phyloP scores from a whole-genome alignment of 1,140 invertebrate genomes.

The Apis cerana region DNA sequence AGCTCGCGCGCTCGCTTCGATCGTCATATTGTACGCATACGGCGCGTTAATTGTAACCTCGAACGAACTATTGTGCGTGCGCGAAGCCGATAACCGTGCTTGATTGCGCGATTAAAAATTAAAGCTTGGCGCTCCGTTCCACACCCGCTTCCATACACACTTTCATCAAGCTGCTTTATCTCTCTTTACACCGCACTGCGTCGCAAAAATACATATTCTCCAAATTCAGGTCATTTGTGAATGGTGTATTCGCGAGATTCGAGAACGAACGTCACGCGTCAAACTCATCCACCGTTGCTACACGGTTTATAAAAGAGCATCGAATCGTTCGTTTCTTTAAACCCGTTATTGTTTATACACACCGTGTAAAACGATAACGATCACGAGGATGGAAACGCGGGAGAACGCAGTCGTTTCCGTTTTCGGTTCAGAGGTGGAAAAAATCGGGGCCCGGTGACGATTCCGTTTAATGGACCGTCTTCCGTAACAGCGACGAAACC shows the following conservation, averaged over 20 bases:
- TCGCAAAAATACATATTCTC: not conserved
- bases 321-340: not conserved
- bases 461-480: conserved; percentile 29
- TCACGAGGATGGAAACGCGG: not conserved
- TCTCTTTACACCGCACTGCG: too few relatives aligned
- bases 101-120: conserved; percentile 19
- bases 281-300: not conserved
- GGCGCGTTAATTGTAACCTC: not conserved
- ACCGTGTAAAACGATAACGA: not conserved
- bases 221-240: not conserved
- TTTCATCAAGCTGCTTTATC: not conserved
- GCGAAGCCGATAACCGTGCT: not conserved
- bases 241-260: not conserved
- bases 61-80: not conserved
- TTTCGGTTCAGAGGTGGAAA: not conserved
- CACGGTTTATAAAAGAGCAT: not conserved
- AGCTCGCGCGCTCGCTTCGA: not conserved
- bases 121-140: not conserved
- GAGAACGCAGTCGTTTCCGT: not conserved
- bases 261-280: not conserved
- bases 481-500: not conserved
- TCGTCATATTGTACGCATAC: not conserved
- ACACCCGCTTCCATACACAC: not conserved
- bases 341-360: not conserved
- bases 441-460: not conserved